Evolutionary conservation across 2,113 vertebrate species (phyloP).

Genomic region (Carassius auratus): DNA sequence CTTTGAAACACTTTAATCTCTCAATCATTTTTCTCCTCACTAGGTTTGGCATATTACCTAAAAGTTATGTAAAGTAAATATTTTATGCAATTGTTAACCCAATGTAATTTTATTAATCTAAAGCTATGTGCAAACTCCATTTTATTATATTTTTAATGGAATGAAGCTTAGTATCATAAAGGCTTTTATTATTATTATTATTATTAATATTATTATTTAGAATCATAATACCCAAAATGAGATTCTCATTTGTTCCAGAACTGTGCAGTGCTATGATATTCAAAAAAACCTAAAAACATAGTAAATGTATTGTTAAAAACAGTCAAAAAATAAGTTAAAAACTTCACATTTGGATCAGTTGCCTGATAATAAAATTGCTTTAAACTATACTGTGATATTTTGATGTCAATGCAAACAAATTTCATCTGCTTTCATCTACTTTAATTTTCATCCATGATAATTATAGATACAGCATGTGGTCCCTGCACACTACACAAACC

Average conservation of each 20-base stretch:
- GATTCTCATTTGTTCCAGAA: not conserved
- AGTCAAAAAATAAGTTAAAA: not conserved
- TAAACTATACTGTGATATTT: not conserved
- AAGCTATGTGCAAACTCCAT: too few relatives aligned
- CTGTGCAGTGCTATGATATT: not conserved
- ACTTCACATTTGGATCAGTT: not conserved
- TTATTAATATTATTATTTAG: not conserved
- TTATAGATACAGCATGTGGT: not conserved
- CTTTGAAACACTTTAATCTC: too few relatives aligned
- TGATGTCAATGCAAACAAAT: not conserved
- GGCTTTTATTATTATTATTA: not conserved
- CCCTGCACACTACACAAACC: constrained; percentile 12
- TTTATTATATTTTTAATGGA: too few relatives aligned
- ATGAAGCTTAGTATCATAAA: not conserved
- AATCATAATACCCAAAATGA: not conserved
- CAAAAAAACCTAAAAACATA: not conserved
- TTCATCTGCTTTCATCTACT: not conserved
- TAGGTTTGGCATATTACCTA: too few relatives aligned
- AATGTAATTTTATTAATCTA: too few relatives aligned
- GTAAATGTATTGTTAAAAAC: not conserved
- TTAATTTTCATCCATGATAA: not conserved
- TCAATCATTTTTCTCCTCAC: too few relatives aligned
- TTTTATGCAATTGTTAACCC: too few relatives aligned
- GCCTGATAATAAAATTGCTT: not conserved
- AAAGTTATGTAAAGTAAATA: too few relatives aligned